Conservation (phyloP, 2,113 vertebrate species). For the Platysternon megacephalum region DNA sequence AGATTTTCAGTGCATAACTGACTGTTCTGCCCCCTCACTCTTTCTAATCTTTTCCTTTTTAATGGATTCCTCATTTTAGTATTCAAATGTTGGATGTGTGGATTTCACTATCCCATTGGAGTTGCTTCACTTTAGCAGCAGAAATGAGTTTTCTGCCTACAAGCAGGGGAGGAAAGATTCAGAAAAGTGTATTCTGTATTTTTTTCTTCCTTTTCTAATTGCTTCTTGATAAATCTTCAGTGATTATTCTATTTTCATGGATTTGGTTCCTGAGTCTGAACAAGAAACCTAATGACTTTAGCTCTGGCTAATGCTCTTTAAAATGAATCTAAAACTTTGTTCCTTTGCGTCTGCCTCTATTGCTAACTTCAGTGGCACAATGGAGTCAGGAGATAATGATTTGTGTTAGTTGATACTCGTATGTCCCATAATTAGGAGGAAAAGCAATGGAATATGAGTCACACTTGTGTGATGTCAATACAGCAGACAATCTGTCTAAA, state of each 20-base stretch:
- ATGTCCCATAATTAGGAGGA: background rate
- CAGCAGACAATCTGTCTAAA: background rate
- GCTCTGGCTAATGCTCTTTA: background rate
- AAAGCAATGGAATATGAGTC: background rate
- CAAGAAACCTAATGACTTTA: background rate
- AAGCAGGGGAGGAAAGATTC: background rate
- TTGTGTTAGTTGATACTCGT: background rate
- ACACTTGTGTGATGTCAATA: background rate
- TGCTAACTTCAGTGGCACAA: background rate
- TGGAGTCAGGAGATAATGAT: background rate
- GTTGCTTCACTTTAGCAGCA: background rate
- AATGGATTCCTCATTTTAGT: background rate
- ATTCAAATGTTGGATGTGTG: background rate
- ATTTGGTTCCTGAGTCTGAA: constrained; percentile 20
- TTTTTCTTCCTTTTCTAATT: background rate
- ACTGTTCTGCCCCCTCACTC: background rate
- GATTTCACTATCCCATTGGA: background rate
- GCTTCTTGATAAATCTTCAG: constrained; percentile 32
- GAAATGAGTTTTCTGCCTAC: background rate
- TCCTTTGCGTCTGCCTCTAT: background rate
- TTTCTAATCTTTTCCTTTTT: background rate
- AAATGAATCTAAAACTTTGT: background rate
- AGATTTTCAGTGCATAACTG: background rate
- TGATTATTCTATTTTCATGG: constrained; percentile 6
- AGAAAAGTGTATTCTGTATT: background rate